These are phyloP conservation scores for Aplocera efformata DNA, from an alignment of 2,888 invertebrate genomes.

Conservation along the genomic window DNA sequence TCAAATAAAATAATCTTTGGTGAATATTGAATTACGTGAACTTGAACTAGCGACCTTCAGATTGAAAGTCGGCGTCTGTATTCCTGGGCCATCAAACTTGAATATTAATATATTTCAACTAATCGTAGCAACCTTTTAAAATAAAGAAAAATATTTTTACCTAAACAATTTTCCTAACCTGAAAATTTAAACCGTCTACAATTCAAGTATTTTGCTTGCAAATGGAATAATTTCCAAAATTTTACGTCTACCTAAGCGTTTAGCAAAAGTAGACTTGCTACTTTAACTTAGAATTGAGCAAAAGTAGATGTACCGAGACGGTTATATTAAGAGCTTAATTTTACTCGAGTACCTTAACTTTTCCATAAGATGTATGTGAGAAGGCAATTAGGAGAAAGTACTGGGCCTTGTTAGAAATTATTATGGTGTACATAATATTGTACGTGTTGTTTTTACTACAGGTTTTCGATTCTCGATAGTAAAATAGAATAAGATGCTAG, in stretches of 20 bases:
- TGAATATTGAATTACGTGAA: no score
- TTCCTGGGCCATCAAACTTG: no score
- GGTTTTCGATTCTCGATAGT: constrained; percentile 21
- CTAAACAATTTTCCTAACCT: not conserved
- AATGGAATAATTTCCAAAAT: constrained; percentile 7
- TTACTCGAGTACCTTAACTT: constrained; percentile 41
- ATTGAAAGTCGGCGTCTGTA: no score
- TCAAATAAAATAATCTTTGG: no score
- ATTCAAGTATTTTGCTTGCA: constrained; percentile 3
- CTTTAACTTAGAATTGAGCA: constrained; percentile 9
- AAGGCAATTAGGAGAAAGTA: constrained; percentile 63
- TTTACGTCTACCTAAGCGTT: not conserved
- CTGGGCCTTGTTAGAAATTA: constrained; percentile 57
- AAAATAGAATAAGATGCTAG: not conserved
- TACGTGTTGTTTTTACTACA: constrained; percentile 39
- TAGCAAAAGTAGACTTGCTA: not conserved
- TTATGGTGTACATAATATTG: constrained; percentile 53
- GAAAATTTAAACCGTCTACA: not conserved
- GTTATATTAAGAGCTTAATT: constrained; percentile 45
- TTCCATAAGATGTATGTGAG: constrained; percentile 49
- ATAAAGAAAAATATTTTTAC: no score
- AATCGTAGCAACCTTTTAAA: no score
- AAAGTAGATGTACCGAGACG: constrained; percentile 20
- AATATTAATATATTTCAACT: no score
- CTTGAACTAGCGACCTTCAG: no score